Evolutionary conservation across 1,140 invertebrate genomes (phyloP).

Genomic region (Nasonia longicornis): DNA sequence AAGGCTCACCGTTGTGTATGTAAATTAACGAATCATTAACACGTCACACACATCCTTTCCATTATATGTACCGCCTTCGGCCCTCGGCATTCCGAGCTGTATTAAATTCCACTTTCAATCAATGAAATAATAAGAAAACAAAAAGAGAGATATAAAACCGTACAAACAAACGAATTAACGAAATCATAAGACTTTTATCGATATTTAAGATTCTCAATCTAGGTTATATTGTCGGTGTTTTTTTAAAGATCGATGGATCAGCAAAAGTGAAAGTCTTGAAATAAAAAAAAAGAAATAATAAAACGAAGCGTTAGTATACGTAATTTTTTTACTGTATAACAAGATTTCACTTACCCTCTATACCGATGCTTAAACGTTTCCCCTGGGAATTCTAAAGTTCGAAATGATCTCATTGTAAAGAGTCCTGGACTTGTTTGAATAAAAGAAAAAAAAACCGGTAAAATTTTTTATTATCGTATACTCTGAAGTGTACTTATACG

Average conservation of each 20-base stretch:
- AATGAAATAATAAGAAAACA: not conserved
- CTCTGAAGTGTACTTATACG: conserved; percentile 36
- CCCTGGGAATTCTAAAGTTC: not conserved
- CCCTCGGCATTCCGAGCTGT: conserved; percentile 23
- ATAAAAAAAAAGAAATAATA: no score
- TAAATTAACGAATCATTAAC: conserved; percentile 55
- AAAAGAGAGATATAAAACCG: not conserved
- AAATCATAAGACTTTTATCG: conserved; percentile 29
- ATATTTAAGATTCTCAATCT: not conserved
- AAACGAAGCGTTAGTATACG: not conserved
- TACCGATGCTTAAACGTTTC: not conserved
- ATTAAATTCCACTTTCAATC: not conserved
- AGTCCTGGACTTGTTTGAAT: not conserved
- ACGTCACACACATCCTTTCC: conserved; percentile 25
- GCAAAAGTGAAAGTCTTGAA: no score
- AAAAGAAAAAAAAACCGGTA: not conserved
- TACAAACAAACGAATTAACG: conserved; percentile 35
- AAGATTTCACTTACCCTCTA: not conserved
- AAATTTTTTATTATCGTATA: conserved; percentile 33
- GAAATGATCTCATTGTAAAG: conserved; percentile 10
- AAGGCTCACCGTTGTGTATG: conserved; percentile 56
- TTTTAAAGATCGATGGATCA: not conserved
- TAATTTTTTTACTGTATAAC: not conserved
- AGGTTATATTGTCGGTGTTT: not conserved
- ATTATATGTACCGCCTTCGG: conserved; percentile 5